Conservation (phyloP, 1,140 invertebrate species). For the Drosophila persimilis region DNA sequence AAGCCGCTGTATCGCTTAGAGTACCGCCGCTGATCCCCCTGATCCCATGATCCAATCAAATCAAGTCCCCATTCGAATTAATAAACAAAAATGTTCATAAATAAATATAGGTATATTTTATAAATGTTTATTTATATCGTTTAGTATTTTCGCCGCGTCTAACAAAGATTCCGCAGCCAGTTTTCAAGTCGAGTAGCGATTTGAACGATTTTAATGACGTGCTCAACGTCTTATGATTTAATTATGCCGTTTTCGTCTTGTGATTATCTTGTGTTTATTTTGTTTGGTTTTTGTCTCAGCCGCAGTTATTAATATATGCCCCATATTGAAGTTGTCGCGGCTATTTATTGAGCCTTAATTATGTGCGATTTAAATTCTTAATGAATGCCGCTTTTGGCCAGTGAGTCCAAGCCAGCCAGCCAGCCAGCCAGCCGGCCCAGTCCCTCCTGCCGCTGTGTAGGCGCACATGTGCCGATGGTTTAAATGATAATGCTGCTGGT, state of each 20-base stretch:
- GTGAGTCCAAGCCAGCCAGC: too few species aligned
- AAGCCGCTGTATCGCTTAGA: conserved; percentile 6
- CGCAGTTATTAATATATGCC: conserved; percentile 57
- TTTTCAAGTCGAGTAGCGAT: conserved; percentile 77
- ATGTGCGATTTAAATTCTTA: conserved; percentile 80
- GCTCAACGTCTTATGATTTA: conserved; percentile 79
- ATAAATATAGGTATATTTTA: conserved; percentile 62
- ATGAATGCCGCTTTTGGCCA: conserved; percentile 69
- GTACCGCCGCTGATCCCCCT: conserved; percentile 35
- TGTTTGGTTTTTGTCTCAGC: conserved; percentile 27
- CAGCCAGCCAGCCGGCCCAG: not conserved
- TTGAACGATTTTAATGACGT: conserved; percentile 78
- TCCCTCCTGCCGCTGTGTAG: conserved; percentile 18
- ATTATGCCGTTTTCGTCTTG: conserved; percentile 71
- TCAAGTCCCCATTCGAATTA: conserved; percentile 77
- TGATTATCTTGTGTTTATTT: conserved; percentile 41
- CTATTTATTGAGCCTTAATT: conserved; percentile 77
- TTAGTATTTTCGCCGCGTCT: conserved; percentile 24
- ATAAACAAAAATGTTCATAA: conserved; percentile 74
- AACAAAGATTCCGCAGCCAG: conserved; percentile 33
- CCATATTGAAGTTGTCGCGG: conserved; percentile 68
- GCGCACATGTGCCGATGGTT: conserved; percentile 69
- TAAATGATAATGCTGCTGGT: conserved; percentile 65
- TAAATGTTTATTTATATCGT: conserved; percentile 52
- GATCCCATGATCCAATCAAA: conserved; percentile 65